These are phyloP conservation scores for Sinocyclocheilus anshuiensis DNA, from an alignment of 2,113 vertebrate species.

Conservation along the genomic window DNA sequence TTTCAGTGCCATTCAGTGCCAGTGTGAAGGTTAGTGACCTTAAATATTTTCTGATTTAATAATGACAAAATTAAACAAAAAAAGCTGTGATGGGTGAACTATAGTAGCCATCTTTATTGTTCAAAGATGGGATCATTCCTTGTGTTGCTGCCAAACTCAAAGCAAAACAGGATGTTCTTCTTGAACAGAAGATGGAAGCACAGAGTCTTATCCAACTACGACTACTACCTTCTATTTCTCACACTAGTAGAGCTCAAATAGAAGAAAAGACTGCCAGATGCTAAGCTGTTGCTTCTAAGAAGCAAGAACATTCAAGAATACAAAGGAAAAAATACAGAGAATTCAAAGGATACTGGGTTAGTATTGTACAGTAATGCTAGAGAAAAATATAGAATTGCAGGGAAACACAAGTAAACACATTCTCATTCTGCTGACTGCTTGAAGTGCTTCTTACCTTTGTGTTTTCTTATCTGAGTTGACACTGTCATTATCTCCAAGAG, in stretches of 20 bases:
- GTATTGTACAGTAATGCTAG: conserved; percentile 45
- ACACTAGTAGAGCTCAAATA: conserved; percentile 76
- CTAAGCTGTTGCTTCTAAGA: conserved; percentile 77
- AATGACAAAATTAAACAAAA: conserved; percentile 14
- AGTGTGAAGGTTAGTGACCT: neutral
- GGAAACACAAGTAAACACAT: conserved; percentile 9
- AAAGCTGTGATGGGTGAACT: conserved; percentile 27
- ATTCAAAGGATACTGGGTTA: conserved; percentile 41
- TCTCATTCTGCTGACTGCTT: neutral
- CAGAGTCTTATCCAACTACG: conserved; percentile 46
- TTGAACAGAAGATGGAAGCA: neutral
- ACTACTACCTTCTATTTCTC: conserved; percentile 78
- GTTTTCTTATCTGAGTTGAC: conserved; percentile 90
- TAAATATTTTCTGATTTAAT: neutral
- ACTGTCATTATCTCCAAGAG: conserved; percentile 88
- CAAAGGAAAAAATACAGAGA: conserved; percentile 46
- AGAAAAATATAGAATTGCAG: neutral
- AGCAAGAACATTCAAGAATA: conserved; percentile 46
- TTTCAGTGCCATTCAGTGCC: neutral
- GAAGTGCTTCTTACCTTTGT: conserved; percentile 80
- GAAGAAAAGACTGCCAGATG: conserved; percentile 74
- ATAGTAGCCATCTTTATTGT: conserved; percentile 20
- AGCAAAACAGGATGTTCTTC: conserved; percentile 21
- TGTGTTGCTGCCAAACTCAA: neutral
- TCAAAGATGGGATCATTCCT: conserved; percentile 21